phyloP scores from a whole-genome alignment of 2,888 invertebrate genomes.

The Strigamia maritima region DNA sequence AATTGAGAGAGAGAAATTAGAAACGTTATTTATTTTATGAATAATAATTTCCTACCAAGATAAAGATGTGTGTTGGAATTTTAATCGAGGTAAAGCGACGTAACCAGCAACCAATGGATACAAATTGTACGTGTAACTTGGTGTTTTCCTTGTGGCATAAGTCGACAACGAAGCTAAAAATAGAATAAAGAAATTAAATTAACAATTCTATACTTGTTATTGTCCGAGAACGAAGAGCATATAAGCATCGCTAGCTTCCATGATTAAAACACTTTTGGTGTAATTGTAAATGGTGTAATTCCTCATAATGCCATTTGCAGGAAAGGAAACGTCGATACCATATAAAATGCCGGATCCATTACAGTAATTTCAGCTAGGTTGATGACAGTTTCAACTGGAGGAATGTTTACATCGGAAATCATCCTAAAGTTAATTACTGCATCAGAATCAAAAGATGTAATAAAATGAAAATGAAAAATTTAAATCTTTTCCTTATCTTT shows the following conservation, averaged over 20 bases:
- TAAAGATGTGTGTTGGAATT: constrained; percentile 45
- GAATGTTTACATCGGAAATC: not conserved
- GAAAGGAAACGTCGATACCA: constrained; percentile 54
- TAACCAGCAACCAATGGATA: constrained; percentile 73
- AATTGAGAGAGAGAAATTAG: too few species aligned
- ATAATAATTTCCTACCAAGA: constrained; percentile 39
- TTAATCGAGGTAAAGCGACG: constrained; percentile 64
- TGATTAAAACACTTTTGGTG: constrained; percentile 65
- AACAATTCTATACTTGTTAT: constrained; percentile 65
- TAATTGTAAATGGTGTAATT: constrained; percentile 69
- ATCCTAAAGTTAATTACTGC: too few species aligned
- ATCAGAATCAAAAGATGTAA: too few species aligned
- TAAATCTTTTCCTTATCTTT: constrained; percentile 51
- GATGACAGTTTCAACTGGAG: not conserved
- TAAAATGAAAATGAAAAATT: not conserved
- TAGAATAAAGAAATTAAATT: too few species aligned
- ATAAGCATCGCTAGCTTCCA: constrained; percentile 83
- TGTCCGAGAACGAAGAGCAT: constrained; percentile 96
- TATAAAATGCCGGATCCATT: constrained; percentile 42
- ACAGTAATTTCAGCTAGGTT: constrained; percentile 43
- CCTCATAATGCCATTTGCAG: constrained; percentile 72
- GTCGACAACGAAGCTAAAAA: constrained; percentile 55
- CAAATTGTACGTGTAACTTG: constrained; percentile 66
- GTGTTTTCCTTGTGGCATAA: constrained; percentile 52
- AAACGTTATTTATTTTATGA: not conserved